Evolutionary conservation across 2,888 invertebrate species (phyloP).

Genomic region (Notodonta ziczac): DNA sequence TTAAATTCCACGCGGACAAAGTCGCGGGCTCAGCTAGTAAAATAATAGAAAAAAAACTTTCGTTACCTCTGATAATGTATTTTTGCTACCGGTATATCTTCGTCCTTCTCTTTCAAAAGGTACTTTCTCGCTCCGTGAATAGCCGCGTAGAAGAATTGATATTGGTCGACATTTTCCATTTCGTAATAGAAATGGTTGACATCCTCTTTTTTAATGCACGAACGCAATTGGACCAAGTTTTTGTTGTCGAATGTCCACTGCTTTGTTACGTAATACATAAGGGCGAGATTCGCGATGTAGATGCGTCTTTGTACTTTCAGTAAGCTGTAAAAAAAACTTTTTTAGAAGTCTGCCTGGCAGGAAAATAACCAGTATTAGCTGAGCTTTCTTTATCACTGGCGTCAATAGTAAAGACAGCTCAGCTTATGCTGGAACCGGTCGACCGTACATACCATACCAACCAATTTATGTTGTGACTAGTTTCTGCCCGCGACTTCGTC

Average conservation of each 20-base stretch:
- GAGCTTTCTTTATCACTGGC: no score
- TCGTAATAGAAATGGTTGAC: slow-evolving; percentile 85
- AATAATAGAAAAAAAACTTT: no score
- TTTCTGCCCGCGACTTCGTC: no score
- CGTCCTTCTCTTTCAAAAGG: slow-evolving; percentile 87
- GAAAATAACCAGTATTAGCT: no score
- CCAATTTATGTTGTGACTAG: no score
- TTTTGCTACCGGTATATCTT: slow-evolving; percentile 81
- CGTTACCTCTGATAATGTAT: slow-evolving; percentile 79
- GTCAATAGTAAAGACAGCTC: no score
- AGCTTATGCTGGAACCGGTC: neutral
- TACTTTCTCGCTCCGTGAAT: slow-evolving; percentile 86
- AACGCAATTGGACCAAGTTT: slow-evolving; percentile 83
- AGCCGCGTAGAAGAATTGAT: slow-evolving; percentile 79
- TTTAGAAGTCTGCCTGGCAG: neutral
- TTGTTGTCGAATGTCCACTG: slow-evolving; percentile 91
- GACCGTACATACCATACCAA: no score
- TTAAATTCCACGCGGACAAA: no score
- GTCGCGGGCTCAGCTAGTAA: no score
- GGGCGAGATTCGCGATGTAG: slow-evolving; percentile 88
- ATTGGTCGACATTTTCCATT: slow-evolving; percentile 79
- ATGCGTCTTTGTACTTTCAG: slow-evolving; percentile 92
- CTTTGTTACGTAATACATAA: slow-evolving; percentile 90
- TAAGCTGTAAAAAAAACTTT: slow-evolving; percentile 82
- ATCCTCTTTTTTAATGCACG: slow-evolving; percentile 77